Conservation (phyloP, 2,113 vertebrate genomes). For the Actenoides lindsayi region DNA sequence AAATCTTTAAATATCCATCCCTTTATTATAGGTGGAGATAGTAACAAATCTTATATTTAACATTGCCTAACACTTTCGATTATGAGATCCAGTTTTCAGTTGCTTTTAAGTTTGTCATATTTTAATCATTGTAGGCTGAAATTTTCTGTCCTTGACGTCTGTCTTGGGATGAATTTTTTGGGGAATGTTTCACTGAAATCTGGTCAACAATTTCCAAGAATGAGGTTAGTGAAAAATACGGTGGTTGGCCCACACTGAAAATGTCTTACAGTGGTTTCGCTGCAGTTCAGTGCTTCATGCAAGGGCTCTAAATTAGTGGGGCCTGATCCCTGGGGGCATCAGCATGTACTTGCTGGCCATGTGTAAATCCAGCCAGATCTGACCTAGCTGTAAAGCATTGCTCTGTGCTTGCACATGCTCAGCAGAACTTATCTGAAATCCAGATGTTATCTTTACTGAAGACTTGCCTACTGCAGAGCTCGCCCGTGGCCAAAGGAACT, state of each 20-base stretch:
- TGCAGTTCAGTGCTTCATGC: neutral
- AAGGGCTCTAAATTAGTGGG: neutral
- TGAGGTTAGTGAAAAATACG: conserved; percentile 14
- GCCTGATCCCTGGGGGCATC: neutral
- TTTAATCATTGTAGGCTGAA: conserved; percentile 1
- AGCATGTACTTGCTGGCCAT: conserved; percentile 2
- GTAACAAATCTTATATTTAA: neutral
- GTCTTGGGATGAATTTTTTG: neutral
- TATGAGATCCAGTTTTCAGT: neutral
- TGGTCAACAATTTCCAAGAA: conserved; percentile 23
- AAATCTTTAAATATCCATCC: neutral
- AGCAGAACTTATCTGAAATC: conserved; percentile 18
- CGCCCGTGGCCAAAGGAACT: neutral
- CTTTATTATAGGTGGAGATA: neutral
- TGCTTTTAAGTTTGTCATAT: conserved; percentile 7
- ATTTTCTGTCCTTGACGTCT: neutral
- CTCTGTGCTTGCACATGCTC: neutral
- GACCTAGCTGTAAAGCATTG: conserved; percentile 42
- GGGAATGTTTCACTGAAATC: neutral
- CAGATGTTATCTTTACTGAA: conserved; percentile 22
- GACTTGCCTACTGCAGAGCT: neutral
- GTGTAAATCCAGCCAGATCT: conserved; percentile 42
- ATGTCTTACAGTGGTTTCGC: neutral
- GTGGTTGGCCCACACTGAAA: neutral
- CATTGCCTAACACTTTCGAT: neutral